These are phyloP conservation scores for Cremastobaeus sp. DNA, from an alignment of 2,888 invertebrate genomes.

Conservation along the genomic window DNA sequence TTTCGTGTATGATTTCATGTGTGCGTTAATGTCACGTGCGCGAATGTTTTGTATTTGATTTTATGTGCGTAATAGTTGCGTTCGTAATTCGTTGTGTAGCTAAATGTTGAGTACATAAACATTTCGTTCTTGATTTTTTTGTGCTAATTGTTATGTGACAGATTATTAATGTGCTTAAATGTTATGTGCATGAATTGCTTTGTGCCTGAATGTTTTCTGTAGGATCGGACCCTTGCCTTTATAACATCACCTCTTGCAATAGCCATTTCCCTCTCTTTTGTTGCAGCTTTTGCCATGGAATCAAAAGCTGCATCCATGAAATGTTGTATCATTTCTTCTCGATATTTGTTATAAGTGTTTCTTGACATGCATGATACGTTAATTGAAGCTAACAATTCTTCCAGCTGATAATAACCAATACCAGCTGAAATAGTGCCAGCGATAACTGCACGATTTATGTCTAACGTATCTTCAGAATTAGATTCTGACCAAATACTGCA, in stretches of 20 bases:
- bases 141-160: too few relatives aligned
- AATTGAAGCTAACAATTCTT: neutral
- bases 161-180: too few relatives aligned
- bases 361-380: neutral
- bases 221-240: too few relatives aligned
- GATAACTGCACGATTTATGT: neutral
- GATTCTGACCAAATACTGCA: neutral
- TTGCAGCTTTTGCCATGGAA: neutral
- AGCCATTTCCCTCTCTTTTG: neutral
- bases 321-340: neutral
- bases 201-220: too few relatives aligned
- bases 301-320: neutral
- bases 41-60: too few relatives aligned
- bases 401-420: neutral
- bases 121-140: too few relatives aligned
- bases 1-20: too few relatives aligned
- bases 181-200: too few relatives aligned
- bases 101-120: too few relatives aligned
- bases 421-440: neutral
- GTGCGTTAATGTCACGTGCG: too few relatives aligned
- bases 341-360: neutral
- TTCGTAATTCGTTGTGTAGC: too few relatives aligned
- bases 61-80: too few relatives aligned
- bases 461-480: neutral
- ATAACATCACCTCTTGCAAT: neutral